Base-by-base conservation (phyloP, 2,888 invertebrate species). In the Leptopilina myrica region DNA sequence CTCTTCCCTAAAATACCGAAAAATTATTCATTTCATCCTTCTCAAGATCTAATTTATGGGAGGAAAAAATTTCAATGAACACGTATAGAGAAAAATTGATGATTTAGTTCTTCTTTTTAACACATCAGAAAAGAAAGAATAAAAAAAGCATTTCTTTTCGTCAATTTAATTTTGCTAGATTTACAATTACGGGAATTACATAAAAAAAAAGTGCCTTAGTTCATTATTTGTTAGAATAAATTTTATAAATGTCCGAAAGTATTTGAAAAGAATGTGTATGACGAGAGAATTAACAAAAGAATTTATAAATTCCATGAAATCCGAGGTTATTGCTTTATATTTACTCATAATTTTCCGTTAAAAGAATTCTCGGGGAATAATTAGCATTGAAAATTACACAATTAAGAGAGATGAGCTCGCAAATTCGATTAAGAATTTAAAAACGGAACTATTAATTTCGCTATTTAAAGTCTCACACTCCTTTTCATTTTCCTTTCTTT, bases 401-500 rank as follows among this genome's bases (percentile, higher is more conserved):
- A 62, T 62, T 62, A 62, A 62, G 62, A 62, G 9, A 20, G 62
- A 62, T 62, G 62, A 62, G 20, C 62, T 62, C 62, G 20, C 15
- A 62, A 62, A 62, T 20, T n/a, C 9, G 62, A 62, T 62, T 62
- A 62, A 62, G 8, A 62, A 62, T 62, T 62, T 20, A 15, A 20
- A 43, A 62, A 62, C 20, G 20, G 62, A 62, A 62, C 62, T 62
- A 62, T 62, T 62, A 62, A 62, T 62, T 20, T 7, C 62, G 8
- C 62, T 15, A 64, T 77, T 46, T 66, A 43, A 66, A 66, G 66
- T 43, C 40, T n/a, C 14, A 26, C n/a, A 75, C 12, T 75, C 20
- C 5, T 75, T 59, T 33, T 49, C 43, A 14, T 40, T n/a, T 26
- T 15, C 20, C 15, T 43, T 43, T 7, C 64, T 20, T 46, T 69